Evolutionary conservation across 2,113 vertebrate species (phyloP), one percentile per base, ranked within the genome.

Genomic region (Todiramphus saurophagus): DNA sequence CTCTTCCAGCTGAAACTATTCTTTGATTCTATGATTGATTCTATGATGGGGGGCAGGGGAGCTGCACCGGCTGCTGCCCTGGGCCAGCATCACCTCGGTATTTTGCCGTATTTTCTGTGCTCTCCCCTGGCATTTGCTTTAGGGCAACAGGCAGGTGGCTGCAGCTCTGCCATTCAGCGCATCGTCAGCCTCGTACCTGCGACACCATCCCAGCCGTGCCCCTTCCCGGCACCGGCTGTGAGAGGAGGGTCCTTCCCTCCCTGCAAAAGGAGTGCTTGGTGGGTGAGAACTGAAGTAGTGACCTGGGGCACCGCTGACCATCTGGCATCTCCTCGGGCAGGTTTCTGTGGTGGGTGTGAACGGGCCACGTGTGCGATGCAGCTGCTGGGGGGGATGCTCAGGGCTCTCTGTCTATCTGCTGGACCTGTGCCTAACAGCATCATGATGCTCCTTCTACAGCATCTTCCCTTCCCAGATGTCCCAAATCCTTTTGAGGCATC

Each of bases 341-440:
- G 44, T 39, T 55, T 41, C 41, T 3, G 0, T 41, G n/a, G 21
- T 12, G 8, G 10, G 28, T 33, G 43, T 24, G 62, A 66, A 2
- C 9, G 6, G 53, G 62, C 33, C 60, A 13, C 1, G 3, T 16
- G n/a, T 3, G 8, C 15, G 72, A 1, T 55, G 66, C 66, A 19
- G 53, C 63, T 46, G 62, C 74, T 33, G 83, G 30, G 50, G 24
- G 51, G 51, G 30, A 4, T 76, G 43, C 31, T 21, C 10, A 8
- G 59, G 35, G 64, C 55, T 20, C 62, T 20, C 43, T 11, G 7
- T 21, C 25, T 10, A 2, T 28, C 60, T 62, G 75, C 80, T 53
- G 86, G n/a, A 5, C 28, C 48, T 72, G 20, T 10, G 51, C 20
- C 13, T 13, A 14, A 14, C 31, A 56, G 2, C 33, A 9, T 48